Evolutionary conservation across 2,888 invertebrate genomes (phyloP).

Genomic region (Notodromas monacha): DNA sequence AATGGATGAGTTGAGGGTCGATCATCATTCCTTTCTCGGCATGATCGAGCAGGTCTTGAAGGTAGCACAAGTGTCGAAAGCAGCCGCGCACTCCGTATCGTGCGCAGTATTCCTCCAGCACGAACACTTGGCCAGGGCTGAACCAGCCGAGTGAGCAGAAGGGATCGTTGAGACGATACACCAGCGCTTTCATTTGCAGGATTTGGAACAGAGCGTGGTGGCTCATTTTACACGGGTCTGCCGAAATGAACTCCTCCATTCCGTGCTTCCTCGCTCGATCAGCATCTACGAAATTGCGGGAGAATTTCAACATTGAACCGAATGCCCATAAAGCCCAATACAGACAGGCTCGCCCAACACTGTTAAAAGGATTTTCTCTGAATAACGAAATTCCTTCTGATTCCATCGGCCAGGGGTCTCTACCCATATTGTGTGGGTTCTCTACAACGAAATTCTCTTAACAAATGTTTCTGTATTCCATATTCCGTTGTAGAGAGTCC

Average conservation of each 20-base stretch:
- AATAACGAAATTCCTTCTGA: no score
- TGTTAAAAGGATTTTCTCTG: no score
- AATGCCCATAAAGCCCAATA: no score
- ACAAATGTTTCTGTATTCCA: no score
- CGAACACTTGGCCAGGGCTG: constrained; percentile 94
- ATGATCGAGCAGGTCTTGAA: constrained; percentile 70
- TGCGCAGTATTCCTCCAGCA: constrained; percentile 88
- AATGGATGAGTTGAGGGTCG: constrained; percentile 92
- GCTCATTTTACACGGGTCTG: constrained; percentile 90
- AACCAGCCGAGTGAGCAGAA: constrained; percentile 99
- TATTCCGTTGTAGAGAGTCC: no score
- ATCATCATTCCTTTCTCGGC: constrained; percentile 81
- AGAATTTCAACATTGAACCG: no score
- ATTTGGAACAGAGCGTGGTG: constrained; percentile 70
- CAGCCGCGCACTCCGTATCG: constrained; percentile 88
- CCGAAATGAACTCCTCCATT: constrained; percentile 95
- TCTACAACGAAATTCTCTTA: no score
- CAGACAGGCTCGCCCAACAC: no score
- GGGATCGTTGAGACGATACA: constrained; percentile 85
- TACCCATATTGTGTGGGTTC: no score
- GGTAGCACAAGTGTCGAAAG: constrained; percentile 77
- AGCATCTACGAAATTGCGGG: constrained; percentile 29
- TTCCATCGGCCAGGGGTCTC: no score
- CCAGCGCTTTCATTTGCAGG: constrained; percentile 66
- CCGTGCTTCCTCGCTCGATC: constrained; percentile 91